A percentile compares a stretch with the other conserved stretches of the same genome.
phyloP scores from a whole-genome alignment of 1,140 invertebrate species.

The Bemisia tabaci region DNA sequence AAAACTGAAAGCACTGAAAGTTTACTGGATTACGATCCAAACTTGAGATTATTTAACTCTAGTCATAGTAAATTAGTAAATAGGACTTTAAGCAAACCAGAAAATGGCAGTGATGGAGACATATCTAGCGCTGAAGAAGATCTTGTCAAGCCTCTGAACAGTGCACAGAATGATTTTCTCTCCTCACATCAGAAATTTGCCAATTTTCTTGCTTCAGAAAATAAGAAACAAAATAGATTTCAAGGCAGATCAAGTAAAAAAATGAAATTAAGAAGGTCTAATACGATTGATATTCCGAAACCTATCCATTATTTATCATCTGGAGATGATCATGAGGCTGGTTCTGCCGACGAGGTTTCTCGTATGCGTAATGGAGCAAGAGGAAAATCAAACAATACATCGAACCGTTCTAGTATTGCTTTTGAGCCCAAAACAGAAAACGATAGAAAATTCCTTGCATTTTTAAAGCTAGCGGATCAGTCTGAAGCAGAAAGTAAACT shows the following conservation, averaged over 20 bases:
- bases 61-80: slow-evolving; percentile 19
- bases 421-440: slow-evolving; percentile 71
- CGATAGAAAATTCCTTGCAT: slow-evolving; percentile 67
- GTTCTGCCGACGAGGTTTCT: slow-evolving; percentile 14
- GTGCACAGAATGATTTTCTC: slow-evolving; percentile 10
- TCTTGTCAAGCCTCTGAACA: background rate
- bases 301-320: slow-evolving; percentile 37
- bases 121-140: slow-evolving; percentile 24
- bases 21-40: slow-evolving; percentile 27
- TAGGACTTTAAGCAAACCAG: background rate
- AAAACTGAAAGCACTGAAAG: slow-evolving; percentile 14
- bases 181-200: slow-evolving; percentile 25
- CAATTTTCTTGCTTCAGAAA: slow-evolving; percentile 21
- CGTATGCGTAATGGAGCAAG: background rate
- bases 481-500: slow-evolving; percentile 16
- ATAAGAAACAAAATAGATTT: slow-evolving; percentile 22
- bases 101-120: slow-evolving; percentile 20
- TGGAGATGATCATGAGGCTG: slow-evolving; percentile 22
- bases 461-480: slow-evolving; percentile 47
- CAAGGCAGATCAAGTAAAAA: slow-evolving; percentile 40
- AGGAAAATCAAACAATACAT: background rate
- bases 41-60: slow-evolving; percentile 28
- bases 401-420: slow-evolving; percentile 13
- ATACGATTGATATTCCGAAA: slow-evolving; percentile 75
- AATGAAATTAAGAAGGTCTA: slow-evolving; percentile 66